Evolutionary conservation across 2,797 vertebrate species (phyloP).

Genomic region (Melanotaenia trifasciata): DNA sequence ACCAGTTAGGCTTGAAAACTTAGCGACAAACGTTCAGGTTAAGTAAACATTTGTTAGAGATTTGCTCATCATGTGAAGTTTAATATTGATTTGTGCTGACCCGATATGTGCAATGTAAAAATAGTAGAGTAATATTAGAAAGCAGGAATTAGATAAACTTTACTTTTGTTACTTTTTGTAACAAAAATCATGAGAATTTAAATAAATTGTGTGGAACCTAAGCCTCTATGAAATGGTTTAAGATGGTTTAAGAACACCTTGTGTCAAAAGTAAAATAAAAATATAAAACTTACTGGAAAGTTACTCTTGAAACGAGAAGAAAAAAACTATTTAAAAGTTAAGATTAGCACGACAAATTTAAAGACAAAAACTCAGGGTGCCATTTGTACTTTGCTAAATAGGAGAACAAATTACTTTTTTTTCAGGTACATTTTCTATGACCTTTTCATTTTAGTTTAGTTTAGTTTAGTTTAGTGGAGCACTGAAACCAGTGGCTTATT

Average conservation of each 20-base stretch:
- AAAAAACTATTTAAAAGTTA: not conserved
- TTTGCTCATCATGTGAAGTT: not conserved
- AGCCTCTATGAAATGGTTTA: not conserved
- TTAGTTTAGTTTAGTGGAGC: not conserved
- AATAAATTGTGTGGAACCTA: not conserved
- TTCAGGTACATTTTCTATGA: not conserved
- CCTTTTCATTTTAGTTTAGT: not conserved
- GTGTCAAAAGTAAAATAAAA: not conserved
- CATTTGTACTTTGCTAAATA: not conserved
- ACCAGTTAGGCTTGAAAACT: slow-evolving; percentile 9
- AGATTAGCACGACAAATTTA: not conserved
- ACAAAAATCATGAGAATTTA: not conserved
- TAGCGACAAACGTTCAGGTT: not conserved
- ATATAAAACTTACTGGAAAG: not conserved
- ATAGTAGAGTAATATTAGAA: no score
- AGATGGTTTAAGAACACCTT: not conserved
- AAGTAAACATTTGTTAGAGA: not conserved
- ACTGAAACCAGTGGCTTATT: not conserved
- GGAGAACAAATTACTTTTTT: not conserved
- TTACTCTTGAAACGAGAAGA: not conserved
- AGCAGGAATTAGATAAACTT: not conserved
- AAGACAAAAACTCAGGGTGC: not conserved
- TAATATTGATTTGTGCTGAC: not conserved
- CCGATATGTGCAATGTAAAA: not conserved
- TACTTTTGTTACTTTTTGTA: not conserved